phyloP scores from a whole-genome alignment of 2,888 invertebrate species.

The Schizaphis graminum region DNA sequence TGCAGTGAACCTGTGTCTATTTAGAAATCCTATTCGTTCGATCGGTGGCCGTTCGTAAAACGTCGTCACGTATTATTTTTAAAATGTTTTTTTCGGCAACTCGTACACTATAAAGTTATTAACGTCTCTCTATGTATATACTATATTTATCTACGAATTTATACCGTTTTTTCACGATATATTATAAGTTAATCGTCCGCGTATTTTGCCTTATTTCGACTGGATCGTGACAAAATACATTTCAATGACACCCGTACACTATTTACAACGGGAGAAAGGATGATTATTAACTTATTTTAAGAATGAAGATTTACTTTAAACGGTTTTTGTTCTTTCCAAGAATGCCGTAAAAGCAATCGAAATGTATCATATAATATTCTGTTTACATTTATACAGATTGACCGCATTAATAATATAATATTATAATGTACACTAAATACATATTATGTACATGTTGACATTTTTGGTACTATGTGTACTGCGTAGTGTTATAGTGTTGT shows the following conservation, averaged over 20 bases:
- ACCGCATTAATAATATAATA: background rate
- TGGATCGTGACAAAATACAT: background rate
- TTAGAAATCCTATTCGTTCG: background rate
- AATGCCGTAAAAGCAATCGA: background rate
- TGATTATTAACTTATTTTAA: background rate
- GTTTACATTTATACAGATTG: background rate
- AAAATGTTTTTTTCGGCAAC: background rate
- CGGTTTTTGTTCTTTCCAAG: background rate
- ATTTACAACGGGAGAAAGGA: background rate
- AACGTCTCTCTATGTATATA: background rate
- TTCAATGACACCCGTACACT: background rate
- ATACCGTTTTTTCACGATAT: background rate
- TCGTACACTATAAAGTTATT: background rate
- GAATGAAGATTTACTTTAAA: background rate
- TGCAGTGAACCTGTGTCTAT: background rate
- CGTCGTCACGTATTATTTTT: slow-evolving; percentile 8
- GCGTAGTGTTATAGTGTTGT: background rate
- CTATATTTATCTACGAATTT: background rate
- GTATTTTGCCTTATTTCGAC: background rate
- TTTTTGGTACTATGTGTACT: background rate
- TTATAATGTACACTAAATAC: background rate
- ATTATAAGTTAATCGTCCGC: background rate
- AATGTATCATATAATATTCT: background rate
- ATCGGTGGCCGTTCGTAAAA: background rate
- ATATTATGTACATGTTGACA: background rate